phyloP scores from a whole-genome alignment of 2,113 vertebrate species.

The Athene noctua region DNA sequence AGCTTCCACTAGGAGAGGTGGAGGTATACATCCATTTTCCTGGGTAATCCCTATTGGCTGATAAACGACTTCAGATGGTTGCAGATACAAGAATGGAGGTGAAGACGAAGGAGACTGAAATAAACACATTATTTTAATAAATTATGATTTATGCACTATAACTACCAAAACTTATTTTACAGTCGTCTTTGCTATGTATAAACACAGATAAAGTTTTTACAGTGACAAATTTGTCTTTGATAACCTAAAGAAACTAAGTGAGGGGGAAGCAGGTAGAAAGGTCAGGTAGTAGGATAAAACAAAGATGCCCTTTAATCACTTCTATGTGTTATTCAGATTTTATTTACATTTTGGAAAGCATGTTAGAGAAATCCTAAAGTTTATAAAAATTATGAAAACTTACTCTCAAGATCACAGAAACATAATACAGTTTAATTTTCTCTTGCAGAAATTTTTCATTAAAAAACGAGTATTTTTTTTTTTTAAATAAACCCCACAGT shows the following conservation, averaged over 20 bases:
- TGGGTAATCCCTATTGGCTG: constrained; percentile 75
- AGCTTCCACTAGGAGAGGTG: constrained; percentile 73
- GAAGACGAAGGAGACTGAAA: constrained; percentile 76
- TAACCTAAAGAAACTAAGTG: neutral
- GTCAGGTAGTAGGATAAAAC: neutral
- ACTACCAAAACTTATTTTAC: neutral
- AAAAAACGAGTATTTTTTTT: neutral
- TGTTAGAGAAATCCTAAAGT: neutral
- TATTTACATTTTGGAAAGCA: neutral
- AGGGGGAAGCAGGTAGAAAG: neutral
- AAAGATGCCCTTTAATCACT: neutral
- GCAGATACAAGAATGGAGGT: constrained; percentile 71
- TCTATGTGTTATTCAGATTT: neutral
- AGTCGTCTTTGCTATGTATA: neutral
- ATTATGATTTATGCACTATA: neutral
- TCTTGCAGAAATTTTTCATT: neutral
- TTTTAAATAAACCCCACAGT: neutral
- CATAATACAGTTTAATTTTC: neutral
- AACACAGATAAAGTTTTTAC: neutral
- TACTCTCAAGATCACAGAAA: neutral
- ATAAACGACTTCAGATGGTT: constrained; percentile 77
- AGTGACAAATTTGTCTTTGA: neutral
- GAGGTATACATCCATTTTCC: constrained; percentile 67
- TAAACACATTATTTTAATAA: neutral
- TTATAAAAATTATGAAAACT: neutral